Conservation (phyloP, 2,888 invertebrate genomes). For the Laothoe populi region DNA sequence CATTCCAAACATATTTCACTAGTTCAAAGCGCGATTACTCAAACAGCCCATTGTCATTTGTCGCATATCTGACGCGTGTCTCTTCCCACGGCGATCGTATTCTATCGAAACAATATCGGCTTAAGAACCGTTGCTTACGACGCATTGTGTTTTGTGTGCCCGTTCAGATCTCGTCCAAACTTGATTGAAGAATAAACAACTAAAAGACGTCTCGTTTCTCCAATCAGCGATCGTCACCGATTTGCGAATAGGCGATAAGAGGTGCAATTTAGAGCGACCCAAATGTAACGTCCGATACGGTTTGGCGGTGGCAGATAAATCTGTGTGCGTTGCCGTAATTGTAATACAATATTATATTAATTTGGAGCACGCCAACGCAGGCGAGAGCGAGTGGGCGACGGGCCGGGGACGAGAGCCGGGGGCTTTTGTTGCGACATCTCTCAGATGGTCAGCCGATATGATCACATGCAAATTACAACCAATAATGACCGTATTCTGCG, state of each 20-base stretch:
- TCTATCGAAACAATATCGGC: slow-evolving; percentile 43
- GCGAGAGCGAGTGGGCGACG: slow-evolving; percentile 50
- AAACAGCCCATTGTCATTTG: slow-evolving; percentile 63
- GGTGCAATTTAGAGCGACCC: slow-evolving; percentile 59
- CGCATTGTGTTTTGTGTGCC: slow-evolving; percentile 32
- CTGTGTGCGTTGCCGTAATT: slow-evolving; percentile 60
- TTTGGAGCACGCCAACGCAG: slow-evolving; percentile 64
- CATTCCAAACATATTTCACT: slow-evolving; percentile 41
- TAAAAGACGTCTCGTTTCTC: slow-evolving; percentile 36
- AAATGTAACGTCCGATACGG: slow-evolving; percentile 56
- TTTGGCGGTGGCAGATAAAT: slow-evolving; percentile 51
- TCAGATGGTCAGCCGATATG: slow-evolving; percentile 44
- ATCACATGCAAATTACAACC: slow-evolving; percentile 43
- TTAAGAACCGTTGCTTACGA: slow-evolving; percentile 42
- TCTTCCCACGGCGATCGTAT: slow-evolving; percentile 68
- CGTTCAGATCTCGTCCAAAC: slow-evolving; percentile 30
- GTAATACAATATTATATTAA: slow-evolving; percentile 69
- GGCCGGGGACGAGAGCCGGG: slow-evolving; percentile 44
- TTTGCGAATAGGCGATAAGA: slow-evolving; percentile 59
- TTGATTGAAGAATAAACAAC: slow-evolving; percentile 30
- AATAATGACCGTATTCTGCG: slow-evolving; percentile 30
- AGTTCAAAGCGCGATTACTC: slow-evolving; percentile 47
- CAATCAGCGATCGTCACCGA: slow-evolving; percentile 45
- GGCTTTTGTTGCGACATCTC: slow-evolving; percentile 54
- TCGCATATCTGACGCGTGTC: slow-evolving; percentile 65